Base-by-base conservation (phyloP, 2,113 vertebrate species). In the Pimephales promelas region DNA sequence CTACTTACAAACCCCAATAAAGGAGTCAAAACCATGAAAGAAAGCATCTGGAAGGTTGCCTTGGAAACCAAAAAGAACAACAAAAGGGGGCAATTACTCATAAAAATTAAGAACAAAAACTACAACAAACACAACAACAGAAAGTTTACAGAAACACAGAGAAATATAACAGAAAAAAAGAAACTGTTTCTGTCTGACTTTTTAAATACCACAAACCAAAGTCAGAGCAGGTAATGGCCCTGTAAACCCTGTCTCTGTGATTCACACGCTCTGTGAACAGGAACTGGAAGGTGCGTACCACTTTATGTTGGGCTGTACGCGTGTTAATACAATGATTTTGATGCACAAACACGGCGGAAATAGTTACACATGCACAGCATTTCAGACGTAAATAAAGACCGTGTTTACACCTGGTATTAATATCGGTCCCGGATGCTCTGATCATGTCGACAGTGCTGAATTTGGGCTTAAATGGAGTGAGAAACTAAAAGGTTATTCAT, bases 1-100 rank as follows among this genome's bases (percentile, higher is more conserved):
- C 93, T 98, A 98, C 97, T 98, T 98, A 98, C 97, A 96, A 97
- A 97, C 96, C 94, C 96, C 97, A 95, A 97, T 96, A 96, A 97
- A 95, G 95, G 95, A 95, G 93, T 96, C 95, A 94, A 98, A 95
- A 92, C 96, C 96, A 95, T 96, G 96, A 95, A 95, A 95, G 93
- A 95, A 94, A 94, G 94, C 95, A 92, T 97, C 96, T 95, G 95
- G 95, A 94, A 94, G 93, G 93, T 93, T 95, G 94, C 96, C 97
- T 98, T 98, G 91, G 86, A 93, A 95, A 96, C 90, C 89, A 90
- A 89, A 96, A 83, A 78, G 83, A 66, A 86, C 86, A 95, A 88
- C 90, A 92, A 94, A 94, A 80, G 18, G 24, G 94, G 95, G 95
- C 93, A 72, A 85, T 87, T 82, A 90, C 89, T 81, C 31, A 52